phyloP scores from a whole-genome alignment of 23 tunicate species.

The Botrylloides violaceus region DNA sequence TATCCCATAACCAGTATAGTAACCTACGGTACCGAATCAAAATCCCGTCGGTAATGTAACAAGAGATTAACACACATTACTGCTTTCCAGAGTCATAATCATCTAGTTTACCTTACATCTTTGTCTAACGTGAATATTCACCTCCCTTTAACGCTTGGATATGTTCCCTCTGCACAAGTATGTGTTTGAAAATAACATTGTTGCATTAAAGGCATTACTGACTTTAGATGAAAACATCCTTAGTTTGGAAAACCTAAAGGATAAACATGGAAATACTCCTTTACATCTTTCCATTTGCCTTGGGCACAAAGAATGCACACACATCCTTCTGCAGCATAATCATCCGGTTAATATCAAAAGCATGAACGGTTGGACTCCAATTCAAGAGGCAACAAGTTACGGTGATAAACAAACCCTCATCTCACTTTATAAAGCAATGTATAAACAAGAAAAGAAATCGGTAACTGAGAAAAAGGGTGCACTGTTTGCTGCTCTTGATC shows the following conservation, averaged over 20 bases:
- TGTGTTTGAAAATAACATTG: constrained; percentile 63
- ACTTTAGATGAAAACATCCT: constrained; percentile 21
- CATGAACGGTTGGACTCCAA: constrained; percentile 61
- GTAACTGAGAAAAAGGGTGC: constrained; percentile 35
- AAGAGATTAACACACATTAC: too few relatives aligned
- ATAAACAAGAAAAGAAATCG: constrained; percentile 41
- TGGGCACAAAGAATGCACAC: constrained; percentile 69
- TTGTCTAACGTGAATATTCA: too few relatives aligned
- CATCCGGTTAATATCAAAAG: constrained; percentile 46
- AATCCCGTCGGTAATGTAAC: too few relatives aligned
- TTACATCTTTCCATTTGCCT: constrained; percentile 70
- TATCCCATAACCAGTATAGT: too few relatives aligned
- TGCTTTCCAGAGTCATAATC: too few relatives aligned
- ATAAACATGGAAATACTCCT: constrained; percentile 83
- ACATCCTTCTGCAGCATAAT: constrained; percentile 42
- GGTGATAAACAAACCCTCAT: constrained; percentile 59
- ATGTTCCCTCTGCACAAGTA: constrained; percentile 51
- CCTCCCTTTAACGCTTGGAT: too few relatives aligned
- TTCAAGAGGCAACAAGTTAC: constrained; percentile 89
- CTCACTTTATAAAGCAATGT: constrained; percentile 25
- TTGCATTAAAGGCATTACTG: constrained; percentile 26
- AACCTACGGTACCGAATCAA: too few relatives aligned
- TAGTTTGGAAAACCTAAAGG: not conserved
- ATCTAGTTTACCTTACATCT: too few relatives aligned
- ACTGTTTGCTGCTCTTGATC: constrained; percentile 42